Evolutionary conservation across 1,140 invertebrate genomes (phyloP), one percentile per base, ranked within the genome.

Genomic region (Chelonus insularis): DNA sequence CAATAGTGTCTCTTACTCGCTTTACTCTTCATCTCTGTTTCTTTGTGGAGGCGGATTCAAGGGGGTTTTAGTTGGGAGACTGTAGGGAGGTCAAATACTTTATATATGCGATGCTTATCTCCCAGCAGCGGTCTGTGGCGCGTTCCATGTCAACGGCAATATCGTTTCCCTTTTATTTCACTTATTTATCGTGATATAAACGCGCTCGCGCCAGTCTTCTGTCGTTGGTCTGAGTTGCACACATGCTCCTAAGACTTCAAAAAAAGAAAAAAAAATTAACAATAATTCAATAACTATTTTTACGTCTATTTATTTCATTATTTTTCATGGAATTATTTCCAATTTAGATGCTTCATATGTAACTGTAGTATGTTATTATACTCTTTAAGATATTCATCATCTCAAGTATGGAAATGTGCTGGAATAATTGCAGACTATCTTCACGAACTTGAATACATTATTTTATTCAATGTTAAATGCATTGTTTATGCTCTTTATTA

Each of bases 31-130:
- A 41, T 32, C 20, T 20, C 21, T 41, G n/a, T 32, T 56, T 21
- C 39, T 39, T 23, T 48, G 60, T 41, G 39, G 45, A 65, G 63
- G 54, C 23, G 25, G 58, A 57, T 45, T 41, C 29, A 37, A 60
- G 39, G 45, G 45, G 52, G 12, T 6, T 56, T 55, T 58, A 52
- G 56, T 52, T 57, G 48, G 61, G 21, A 32, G 55, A 50, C 34
- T 29, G 47, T 43, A 36, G 57, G 45, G 25, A 51, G 25, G 41
- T 41, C 39, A 65, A 64, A 62, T 64, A 58, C 55, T 68, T 68
- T 70, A 72, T 72, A 72, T 72, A 70, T 65, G 65, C 67, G 70
- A 72, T 72, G 50, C 67, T 72, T 72, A 72, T 72, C 70, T 70
- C 58, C 18, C 51, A 52, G 62, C 43, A 59, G 45, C 66, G 59